Base-by-base conservation (phyloP, 2,888 invertebrate species). In the Galeruca laticollis region DNA sequence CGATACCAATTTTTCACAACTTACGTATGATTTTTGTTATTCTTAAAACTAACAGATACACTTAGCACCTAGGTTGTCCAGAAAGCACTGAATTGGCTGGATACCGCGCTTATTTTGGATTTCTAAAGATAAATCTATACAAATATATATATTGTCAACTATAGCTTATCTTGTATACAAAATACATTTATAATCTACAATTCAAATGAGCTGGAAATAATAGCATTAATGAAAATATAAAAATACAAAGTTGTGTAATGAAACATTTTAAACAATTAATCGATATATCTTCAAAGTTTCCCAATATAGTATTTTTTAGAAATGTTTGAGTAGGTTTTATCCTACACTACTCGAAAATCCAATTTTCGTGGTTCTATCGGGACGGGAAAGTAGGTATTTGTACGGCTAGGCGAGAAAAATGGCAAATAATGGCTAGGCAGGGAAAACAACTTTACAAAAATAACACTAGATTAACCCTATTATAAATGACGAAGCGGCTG, bases 141-240 rank as follows among this genome's bases (percentile, higher is more conserved):
- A 68, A 64, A 64, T 56, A 69, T 64, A 26, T 26, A 60, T 61
- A 71, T 68, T 71, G 60, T 71, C 68, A 51, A 60, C 56, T 63
- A 71, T 49, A 59, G 9, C 35, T 62, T 49, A 35, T 37, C 15
- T 37, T 71, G 60, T 71, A 63, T 68, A 71, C 68, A 71, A 63
- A 68, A 60, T 71, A 63, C 37, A 51, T 37, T 56, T 57, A 43
- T 18, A 18, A 15, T 54, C n/a, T 54, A 31, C 31, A 21, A 13
- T 31, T 54, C 31, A 40, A 31, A n/a, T 51, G 51, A 51, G 21
- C 13, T 51, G 20, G 21, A 51, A 21, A 13, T 18, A 51, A 51
- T 20, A 51, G 20, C 11, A 21, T 8, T 13, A 1, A n/a, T 40
- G 40, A 40, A 40, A 13, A 3, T 40, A 40, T 40, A 40, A n/a